phyloP scores from a whole-genome alignment of 2,113 vertebrate species.

The Myrmecobius fasciatus region DNA sequence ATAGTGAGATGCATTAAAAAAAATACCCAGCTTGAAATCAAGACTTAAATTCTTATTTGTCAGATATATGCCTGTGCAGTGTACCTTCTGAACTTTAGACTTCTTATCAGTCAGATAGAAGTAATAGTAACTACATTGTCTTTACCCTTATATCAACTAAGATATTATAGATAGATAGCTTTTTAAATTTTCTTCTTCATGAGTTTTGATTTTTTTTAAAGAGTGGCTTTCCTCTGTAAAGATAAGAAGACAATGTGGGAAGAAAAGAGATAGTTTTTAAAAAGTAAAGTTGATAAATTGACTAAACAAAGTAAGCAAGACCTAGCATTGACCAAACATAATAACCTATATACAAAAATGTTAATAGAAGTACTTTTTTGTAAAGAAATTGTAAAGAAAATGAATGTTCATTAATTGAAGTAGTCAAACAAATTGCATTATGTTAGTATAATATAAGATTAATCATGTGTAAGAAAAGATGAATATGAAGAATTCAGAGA shows the following conservation, averaged over 20 bases:
- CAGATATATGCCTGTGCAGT: neutral
- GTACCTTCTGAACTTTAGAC: neutral
- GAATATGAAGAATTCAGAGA: neutral
- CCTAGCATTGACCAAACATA: neutral
- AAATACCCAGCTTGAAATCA: neutral
- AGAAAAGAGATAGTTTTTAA: neutral
- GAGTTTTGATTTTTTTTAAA: neutral
- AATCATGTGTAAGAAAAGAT: neutral
- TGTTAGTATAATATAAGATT: neutral
- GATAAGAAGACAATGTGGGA: neutral
- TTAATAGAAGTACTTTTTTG: neutral
- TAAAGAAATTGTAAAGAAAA: neutral
- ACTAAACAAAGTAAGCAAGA: neutral
- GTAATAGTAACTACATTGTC: neutral
- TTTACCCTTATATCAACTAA: neutral
- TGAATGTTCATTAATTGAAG: neutral
- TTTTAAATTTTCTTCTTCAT: neutral
- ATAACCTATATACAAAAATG: neutral
- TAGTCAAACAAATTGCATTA: neutral
- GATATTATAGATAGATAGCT: neutral
- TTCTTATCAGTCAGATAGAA: neutral
- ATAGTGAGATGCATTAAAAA: neutral
- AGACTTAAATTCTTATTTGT: neutral
- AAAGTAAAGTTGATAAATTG: neutral
- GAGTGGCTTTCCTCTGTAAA: neutral